Conservation (phyloP, 2,797 vertebrate species). For the Gila robusta region DNA sequence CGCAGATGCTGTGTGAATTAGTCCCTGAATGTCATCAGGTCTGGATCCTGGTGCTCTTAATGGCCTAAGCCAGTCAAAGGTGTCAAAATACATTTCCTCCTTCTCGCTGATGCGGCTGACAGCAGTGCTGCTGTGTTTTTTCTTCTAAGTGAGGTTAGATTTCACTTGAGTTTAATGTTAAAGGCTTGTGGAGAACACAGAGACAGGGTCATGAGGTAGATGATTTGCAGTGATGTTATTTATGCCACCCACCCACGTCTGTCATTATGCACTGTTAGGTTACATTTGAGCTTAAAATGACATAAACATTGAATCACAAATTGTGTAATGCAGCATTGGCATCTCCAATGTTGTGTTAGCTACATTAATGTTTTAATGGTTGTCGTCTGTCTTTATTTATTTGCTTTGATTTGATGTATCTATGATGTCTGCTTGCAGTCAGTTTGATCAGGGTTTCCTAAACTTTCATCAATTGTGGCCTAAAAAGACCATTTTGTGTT, state of each 20-base stretch:
- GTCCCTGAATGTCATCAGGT: slow-evolving; percentile 66
- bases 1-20: slow-evolving; percentile 71
- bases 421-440: neutral
- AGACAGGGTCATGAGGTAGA: slow-evolving; percentile 5
- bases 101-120: neutral
- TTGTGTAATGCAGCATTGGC: neutral
- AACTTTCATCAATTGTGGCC: neutral
- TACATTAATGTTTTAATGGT: neutral
- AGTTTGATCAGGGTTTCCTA: neutral
- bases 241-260: neutral
- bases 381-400: neutral
- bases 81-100: slow-evolving; percentile 70
- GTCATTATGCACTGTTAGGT: neutral
- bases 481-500: neutral
- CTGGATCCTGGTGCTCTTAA: slow-evolving; percentile 64
- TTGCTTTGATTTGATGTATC: neutral
- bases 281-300: slow-evolving; percentile 13
- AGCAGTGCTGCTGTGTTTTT: slow-evolving; percentile 18
- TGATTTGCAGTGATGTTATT: slow-evolving; percentile 22
- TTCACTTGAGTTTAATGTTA: slow-evolving; percentile 33
- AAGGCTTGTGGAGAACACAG: slow-evolving; percentile 17
- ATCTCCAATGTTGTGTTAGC: neutral
- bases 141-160: slow-evolving; percentile 12
- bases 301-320: neutral
- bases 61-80: slow-evolving; percentile 62